Evolutionary conservation across 2,888 invertebrate genomes (phyloP).

Genomic region (Rugalucina vietnamica): DNA sequence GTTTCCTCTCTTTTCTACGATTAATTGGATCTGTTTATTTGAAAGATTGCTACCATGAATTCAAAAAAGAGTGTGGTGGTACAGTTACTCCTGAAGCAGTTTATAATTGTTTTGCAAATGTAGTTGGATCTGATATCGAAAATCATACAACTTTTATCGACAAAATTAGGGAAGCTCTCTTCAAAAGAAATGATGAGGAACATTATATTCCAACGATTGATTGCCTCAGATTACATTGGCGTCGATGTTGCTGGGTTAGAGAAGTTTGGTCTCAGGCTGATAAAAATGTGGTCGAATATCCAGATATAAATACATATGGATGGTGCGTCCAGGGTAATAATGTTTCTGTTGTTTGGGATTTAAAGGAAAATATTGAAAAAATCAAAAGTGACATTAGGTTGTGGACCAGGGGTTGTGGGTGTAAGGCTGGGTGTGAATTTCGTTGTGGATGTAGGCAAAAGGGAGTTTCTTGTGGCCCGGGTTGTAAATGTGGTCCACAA

Average conservation of each 20-base stretch:
- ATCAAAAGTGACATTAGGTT: neutral
- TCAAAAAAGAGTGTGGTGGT: neutral
- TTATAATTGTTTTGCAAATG: neutral
- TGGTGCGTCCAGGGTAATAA: neutral
- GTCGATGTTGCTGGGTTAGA: conserved; percentile 16
- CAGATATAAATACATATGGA: neutral
- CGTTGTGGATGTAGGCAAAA: conserved; percentile 13
- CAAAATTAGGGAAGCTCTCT: conserved; percentile 8
- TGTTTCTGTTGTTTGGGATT: conserved; percentile 10
- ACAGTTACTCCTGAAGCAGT: neutral
- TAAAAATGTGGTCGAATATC: neutral
- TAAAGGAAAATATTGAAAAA: neutral
- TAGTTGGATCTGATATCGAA: neutral
- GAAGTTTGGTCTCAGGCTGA: conserved; percentile 8
- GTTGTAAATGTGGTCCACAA: conserved; percentile 7
- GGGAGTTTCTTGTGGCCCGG: neutral
- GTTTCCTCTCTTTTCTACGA: conserved; percentile 8
- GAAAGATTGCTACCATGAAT: neutral
- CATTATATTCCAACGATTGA: conserved; percentile 5
- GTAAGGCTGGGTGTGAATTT: neutral
- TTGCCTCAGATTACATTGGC: conserved; percentile 2
- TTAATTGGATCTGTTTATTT: conserved; percentile 13
- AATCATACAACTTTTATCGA: neutral
- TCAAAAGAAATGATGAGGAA: conserved; percentile 12
- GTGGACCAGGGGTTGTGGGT: conserved; percentile 17